Evolutionary conservation across 2,888 invertebrate genomes (phyloP).

Genomic region (Cryptocephalus primarius): DNA sequence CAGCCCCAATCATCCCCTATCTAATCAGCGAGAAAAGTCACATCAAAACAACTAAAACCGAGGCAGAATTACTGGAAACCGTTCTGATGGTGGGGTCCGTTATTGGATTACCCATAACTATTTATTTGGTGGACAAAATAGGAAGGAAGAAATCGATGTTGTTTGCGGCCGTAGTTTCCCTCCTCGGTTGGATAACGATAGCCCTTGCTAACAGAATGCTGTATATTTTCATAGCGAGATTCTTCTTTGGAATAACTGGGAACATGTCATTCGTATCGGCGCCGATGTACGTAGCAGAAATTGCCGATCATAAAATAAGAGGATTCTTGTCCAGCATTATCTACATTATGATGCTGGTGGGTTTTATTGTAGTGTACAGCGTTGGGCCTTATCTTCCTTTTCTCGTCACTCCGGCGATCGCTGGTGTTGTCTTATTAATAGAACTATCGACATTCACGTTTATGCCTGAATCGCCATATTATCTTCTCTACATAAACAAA

Average conservation of each 20-base stretch:
- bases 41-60: conserved; percentile 23
- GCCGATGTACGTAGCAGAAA: conserved; percentile 35
- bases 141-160: conserved; percentile 31
- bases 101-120: conserved; percentile 29
- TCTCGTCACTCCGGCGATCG: conserved; percentile 28
- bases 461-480: conserved; percentile 34
- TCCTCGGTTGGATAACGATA: conserved; percentile 31
- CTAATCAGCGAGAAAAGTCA: conserved; percentile 25
- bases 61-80: conserved; percentile 24
- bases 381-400: conserved; percentile 30
- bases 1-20: conserved; percentile 32
- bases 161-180: conserved; percentile 26
- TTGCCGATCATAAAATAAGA: conserved; percentile 32
- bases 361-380: conserved; percentile 27
- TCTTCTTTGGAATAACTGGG: conserved; percentile 25
- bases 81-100: conserved; percentile 22
- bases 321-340: conserved; percentile 32
- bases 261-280: conserved; percentile 34
- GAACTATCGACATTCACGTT: conserved; percentile 29
- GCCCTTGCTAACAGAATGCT: conserved; percentile 26
- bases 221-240: conserved; percentile 28
- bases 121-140: conserved; percentile 28
- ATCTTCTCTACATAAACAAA: conserved; percentile 25
- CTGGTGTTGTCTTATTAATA: conserved; percentile 22
- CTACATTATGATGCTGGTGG: conserved; percentile 33